phyloP scores from a whole-genome alignment of 2,797 vertebrate species.

The Coluber constrictor region DNA sequence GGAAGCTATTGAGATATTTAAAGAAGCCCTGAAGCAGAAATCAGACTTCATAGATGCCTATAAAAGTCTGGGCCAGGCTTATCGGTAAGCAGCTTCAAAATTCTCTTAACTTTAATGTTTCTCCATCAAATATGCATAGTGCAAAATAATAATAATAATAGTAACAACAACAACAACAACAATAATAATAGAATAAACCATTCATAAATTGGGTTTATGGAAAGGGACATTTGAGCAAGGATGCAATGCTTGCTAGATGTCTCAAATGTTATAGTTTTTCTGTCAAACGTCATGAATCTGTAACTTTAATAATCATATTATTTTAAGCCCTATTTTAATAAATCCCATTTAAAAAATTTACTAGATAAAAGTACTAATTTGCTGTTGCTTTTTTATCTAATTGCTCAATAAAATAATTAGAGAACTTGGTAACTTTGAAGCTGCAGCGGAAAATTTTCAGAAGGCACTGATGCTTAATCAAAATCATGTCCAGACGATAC shows the following conservation, averaged over 20 bases:
- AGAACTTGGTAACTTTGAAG: conserved; percentile 94
- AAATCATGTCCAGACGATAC: conserved; percentile 95
- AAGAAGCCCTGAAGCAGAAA: conserved; percentile 94
- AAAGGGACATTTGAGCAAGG: background rate
- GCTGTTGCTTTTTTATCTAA: background rate
- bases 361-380: background rate
- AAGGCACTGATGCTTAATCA: conserved; percentile 94
- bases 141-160: background rate
- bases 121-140: background rate
- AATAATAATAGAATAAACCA: background rate
- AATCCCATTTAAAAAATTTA: background rate
- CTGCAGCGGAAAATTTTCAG: conserved; percentile 94
- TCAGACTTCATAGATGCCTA: conserved; percentile 94
- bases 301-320: background rate
- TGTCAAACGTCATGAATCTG: background rate
- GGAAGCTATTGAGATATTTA: conserved; percentile 97
- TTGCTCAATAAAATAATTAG: conserved; percentile 61
- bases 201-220: background rate
- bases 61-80: conserved; percentile 96
- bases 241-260: background rate
- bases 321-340: background rate
- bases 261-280: background rate
- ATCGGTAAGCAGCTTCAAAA: conserved; percentile 77
- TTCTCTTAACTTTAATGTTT: background rate
- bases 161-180: too few relatives aligned